These are phyloP conservation scores for Octonoba sinensis DNA, from an alignment of 2,888 invertebrate genomes.

Conservation along the genomic window DNA sequence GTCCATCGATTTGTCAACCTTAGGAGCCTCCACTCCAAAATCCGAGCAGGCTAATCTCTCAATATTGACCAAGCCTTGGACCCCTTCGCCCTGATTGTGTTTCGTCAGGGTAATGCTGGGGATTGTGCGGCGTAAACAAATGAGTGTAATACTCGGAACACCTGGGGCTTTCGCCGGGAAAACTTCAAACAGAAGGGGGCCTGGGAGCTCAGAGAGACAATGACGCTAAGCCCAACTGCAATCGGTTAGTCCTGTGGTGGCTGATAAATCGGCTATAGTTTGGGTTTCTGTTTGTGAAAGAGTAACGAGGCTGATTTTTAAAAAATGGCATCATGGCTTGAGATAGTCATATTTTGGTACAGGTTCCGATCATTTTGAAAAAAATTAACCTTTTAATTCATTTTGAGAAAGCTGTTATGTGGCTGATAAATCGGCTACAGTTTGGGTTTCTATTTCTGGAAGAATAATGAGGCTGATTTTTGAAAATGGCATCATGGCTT, in stretches of 20 bases:
- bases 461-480: too few relatives aligned
- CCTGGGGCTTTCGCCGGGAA: conserved; percentile 43
- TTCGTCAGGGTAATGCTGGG: conserved; percentile 9
- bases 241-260: not conserved
- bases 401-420: too few relatives aligned
- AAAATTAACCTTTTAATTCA: too few relatives aligned
- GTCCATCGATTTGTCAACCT: conserved; percentile 56
- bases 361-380: too few relatives aligned
- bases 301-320: too few relatives aligned
- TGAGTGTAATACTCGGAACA: conserved; percentile 47
- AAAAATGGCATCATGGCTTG: too few relatives aligned
- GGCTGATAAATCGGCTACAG: too few relatives aligned
- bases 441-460: too few relatives aligned
- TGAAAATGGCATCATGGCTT: too few relatives aligned
- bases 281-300: too few relatives aligned
- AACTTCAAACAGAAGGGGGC: conserved; percentile 4
- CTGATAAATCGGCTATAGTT: too few relatives aligned
- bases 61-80: conserved; percentile 54
- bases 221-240: conserved; percentile 45
- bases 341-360: too few relatives aligned
- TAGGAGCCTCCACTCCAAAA: conserved; percentile 1
- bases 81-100: conserved; percentile 35
- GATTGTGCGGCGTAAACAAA: conserved; percentile 54
- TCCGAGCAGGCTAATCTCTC: conserved; percentile 49
- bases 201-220: conserved; percentile 7